A percentile compares a stretch with the other conserved stretches of the same genome.
Evolutionary conservation across 1,140 invertebrate species (phyloP).

Genomic region (Sipha flava): DNA sequence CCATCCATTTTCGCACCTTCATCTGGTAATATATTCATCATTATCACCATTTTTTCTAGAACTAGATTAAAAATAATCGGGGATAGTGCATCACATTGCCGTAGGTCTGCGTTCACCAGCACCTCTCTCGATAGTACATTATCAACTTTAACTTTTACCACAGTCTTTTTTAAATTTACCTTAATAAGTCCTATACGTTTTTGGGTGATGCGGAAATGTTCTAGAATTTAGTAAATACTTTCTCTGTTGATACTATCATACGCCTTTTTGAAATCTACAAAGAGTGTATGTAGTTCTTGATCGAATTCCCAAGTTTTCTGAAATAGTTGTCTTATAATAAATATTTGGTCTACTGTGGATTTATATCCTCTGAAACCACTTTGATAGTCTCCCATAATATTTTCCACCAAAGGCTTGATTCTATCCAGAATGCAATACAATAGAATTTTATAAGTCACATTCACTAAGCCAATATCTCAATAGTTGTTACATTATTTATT

Average conservation of each 20-base stretch:
- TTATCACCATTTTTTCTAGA: neutral
- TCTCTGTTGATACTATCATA: neutral
- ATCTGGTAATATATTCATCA: neutral
- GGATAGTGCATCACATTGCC: neutral
- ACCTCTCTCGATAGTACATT: neutral
- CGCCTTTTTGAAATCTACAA: neutral
- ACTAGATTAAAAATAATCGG: neutral
- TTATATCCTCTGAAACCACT: slow-evolving; percentile 20
- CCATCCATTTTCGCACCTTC: neutral
- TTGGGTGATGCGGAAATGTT: neutral
- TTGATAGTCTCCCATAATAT: neutral
- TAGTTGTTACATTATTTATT: slow-evolving; percentile 38
- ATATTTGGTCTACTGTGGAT: slow-evolving; percentile 27
- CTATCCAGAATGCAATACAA: neutral
- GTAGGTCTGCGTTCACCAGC: neutral
- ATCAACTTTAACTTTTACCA: neutral
- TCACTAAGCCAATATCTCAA: slow-evolving; percentile 37
- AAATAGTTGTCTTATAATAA: slow-evolving; percentile 25
- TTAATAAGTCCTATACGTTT: neutral
- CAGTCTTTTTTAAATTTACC: neutral
- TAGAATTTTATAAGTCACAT: too few species aligned
- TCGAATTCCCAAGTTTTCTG: slow-evolving; percentile 9
- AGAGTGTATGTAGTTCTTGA: neutral
- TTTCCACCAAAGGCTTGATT: neutral
- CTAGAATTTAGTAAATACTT: neutral